Evolutionary conservation across 2,888 invertebrate species (phyloP).

Genomic region (Mechanitis messenoides): DNA sequence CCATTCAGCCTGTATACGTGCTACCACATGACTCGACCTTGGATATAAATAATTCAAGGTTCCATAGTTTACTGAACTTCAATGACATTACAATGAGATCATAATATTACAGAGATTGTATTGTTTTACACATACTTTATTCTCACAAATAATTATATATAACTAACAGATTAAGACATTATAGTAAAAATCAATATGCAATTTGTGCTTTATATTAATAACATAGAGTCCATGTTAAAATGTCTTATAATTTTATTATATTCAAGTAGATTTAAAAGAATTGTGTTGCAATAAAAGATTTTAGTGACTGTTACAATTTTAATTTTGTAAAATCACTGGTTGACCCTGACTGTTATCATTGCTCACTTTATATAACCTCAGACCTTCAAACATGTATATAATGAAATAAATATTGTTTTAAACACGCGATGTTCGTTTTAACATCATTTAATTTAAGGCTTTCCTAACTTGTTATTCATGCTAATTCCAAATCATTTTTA

Average conservation of each 20-base stretch:
- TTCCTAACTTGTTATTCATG: too few species aligned
- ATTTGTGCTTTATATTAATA: too few species aligned
- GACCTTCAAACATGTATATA: constrained; percentile 11
- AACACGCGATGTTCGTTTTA: not conserved
- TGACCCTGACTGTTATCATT: constrained; percentile 22
- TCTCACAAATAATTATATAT: too few species aligned
- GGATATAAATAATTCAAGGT: too few species aligned
- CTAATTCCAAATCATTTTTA: too few species aligned
- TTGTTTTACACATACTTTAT: constrained; percentile 7
- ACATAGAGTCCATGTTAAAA: not conserved
- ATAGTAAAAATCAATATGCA: too few species aligned
- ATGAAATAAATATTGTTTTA: constrained; percentile 1
- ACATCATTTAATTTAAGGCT: too few species aligned
- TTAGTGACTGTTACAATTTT: constrained; percentile 27
- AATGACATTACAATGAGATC: constrained; percentile 9
- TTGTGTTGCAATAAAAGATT: constrained; percentile 27
- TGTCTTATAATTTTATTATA: not conserved
- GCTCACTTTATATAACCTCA: constrained; percentile 23
- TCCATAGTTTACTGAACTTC: constrained; percentile 18
- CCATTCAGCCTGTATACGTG: too few species aligned
- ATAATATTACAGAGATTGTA: constrained; percentile 15
- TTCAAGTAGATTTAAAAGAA: constrained; percentile 16
- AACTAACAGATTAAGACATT: too few species aligned
- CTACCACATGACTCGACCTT: too few species aligned
- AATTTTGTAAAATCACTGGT: constrained; percentile 26